Base-by-base conservation (phyloP, 2,113 vertebrate species). In the Glaucidium brasilianum region DNA sequence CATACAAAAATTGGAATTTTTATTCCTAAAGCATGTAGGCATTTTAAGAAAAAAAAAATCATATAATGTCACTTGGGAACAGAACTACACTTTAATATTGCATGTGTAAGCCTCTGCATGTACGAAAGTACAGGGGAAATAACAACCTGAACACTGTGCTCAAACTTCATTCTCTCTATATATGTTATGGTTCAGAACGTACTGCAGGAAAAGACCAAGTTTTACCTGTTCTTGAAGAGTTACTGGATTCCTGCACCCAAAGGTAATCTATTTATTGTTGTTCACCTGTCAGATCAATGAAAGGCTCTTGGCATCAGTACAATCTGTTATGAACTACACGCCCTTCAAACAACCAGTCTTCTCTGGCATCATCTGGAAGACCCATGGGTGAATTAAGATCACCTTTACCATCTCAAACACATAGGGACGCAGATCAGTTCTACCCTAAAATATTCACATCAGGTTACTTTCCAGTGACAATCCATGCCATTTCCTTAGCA, bases 201-300 rank as follows among this genome's bases (percentile, higher is more conserved):
- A 18, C 50, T 60, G 30, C 49, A 83, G 66, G 74, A 60, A 93
- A 59, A 92, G 43, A 79, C 10, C 27, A 90, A 67, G 96, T 95
- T 94, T 88, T 92, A 94, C 92, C 73, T 90, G 88, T 93, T 89
- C 87, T 73, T 75, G 62, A 80, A 73, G 74, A 83, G n/a, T 80
- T 47, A 39, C 47, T 88, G 75, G 50, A 88, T 92, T 93, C 68
- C 69, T 89, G 66, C 87, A 71, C 37, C 32, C 32, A 84, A 17
- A 78, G 41, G 12, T 80, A 35, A 92, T 94, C 50, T 73, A 45
- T 69, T 94, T 72, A 62, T 86, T 90, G 66, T 14, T 77, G 43
- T 72, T 94, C 78, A 67, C 21, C 53, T 88, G 73, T 87, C 84
- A 94, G 47, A 96, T 82, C 76, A 58, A 56, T 41, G 32, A 62